These are phyloP conservation scores for Orthosia incerta DNA, from an alignment of 2,888 invertebrate genomes.

Conservation along the genomic window DNA sequence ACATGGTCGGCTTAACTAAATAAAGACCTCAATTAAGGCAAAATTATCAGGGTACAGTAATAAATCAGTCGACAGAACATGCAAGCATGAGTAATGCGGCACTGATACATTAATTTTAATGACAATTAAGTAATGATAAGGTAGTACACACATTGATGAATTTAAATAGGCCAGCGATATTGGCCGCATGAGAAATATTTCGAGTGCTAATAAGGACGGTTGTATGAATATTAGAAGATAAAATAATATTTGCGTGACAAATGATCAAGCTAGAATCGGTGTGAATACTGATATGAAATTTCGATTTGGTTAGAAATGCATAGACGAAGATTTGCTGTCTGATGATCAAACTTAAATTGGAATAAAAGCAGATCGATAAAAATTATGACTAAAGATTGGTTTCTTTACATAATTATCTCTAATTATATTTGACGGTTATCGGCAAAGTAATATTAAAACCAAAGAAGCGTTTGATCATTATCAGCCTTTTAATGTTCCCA, in stretches of 20 bases:
- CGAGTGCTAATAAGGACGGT: background rate
- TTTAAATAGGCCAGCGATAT: constrained; percentile 38
- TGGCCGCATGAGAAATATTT: background rate
- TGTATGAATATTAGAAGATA: background rate
- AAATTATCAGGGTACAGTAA: constrained; percentile 40
- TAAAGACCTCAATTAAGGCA: constrained; percentile 54
- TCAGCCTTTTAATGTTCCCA: too few relatives aligned
- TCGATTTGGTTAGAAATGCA: background rate
- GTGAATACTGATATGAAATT: background rate
- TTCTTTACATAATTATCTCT: background rate
- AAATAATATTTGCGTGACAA: background rate
- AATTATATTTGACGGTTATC: background rate
- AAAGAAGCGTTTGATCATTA: too few relatives aligned
- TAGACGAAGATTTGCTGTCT: background rate
- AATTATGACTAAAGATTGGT: background rate
- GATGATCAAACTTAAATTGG: background rate
- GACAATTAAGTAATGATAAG: constrained; percentile 53
- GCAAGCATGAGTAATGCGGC: constrained; percentile 48
- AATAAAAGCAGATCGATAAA: background rate
- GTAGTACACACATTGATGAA: constrained; percentile 30
- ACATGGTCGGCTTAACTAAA: constrained; percentile 50
- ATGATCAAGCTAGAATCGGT: background rate
- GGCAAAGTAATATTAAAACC: background rate
- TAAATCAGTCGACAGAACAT: constrained; percentile 51
- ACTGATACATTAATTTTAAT: constrained; percentile 55